Base-by-base conservation (phyloP, 2,888 invertebrate species). In the Podabrus alpinus region DNA sequence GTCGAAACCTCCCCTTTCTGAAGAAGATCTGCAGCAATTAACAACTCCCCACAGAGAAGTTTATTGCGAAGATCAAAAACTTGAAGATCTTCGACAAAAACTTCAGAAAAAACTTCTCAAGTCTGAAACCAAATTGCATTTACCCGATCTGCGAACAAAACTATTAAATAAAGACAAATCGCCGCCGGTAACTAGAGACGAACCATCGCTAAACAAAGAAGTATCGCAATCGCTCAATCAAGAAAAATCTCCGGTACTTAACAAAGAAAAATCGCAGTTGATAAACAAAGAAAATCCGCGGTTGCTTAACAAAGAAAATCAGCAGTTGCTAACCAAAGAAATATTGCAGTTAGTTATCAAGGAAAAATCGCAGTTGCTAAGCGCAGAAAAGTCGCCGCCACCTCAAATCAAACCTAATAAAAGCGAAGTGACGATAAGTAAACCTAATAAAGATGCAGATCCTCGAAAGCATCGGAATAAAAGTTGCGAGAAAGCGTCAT, bases 31-130 rank as follows among this genome's bases (percentile, higher is more conserved):
- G 45, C 83, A 85, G 76, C 81, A 21, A 29, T 62, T 77, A 15
- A 69, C 69, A 15, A 59, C 29, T 15, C 68, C 73, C 5, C 72
- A 72, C 10, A 17, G 15, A 62, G 70, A 67, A 5, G 9, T 29
- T 19, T 5, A 15, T 19, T 15, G 19, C 7, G 73, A 69, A 9
- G 85, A 89, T 77, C 88, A 89, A 71, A 88, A 90, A 76, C 88
- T 90, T 61, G 85, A 87, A 69, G 89, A 87, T 78, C 82, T 90
- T 59, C 85, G 89, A 78, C 85, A 87, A 21, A 88, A 89, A 83
- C 87, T 91, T 69, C 86, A 89, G 11, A 87, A 87, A 15, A 89
- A 90, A 83, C 83, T 90, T 13, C 25, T 59, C 10, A 45, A 16
- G 13, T 5, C 45, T 21, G 15, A 45, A 68, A 29, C 59, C 9